phyloP scores from a whole-genome alignment of 92 coral and sea anemone genomes.

The Desmophyllum pertusum region DNA sequence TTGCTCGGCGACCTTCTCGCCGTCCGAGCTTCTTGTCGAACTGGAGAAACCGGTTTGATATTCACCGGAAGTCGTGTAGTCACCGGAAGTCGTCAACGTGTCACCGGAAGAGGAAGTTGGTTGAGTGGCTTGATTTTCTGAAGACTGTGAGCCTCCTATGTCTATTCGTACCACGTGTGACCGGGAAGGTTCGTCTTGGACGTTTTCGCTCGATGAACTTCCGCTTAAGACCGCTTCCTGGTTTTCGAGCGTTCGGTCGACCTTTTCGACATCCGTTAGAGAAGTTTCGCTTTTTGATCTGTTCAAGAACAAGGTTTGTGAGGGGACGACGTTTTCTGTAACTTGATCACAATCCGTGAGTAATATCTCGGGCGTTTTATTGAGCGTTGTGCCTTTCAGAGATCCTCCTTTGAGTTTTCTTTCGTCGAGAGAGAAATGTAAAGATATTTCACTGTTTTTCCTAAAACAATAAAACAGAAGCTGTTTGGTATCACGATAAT shows the following conservation, averaged over 20 bases:
- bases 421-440: slow-evolving; percentile 55
- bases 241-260: slow-evolving; percentile 23
- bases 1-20: background rate
- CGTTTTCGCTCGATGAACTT: slow-evolving; percentile 29
- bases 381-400: slow-evolving; percentile 9
- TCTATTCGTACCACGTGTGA: slow-evolving; percentile 44
- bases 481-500: background rate
- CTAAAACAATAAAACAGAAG: slow-evolving; percentile 25
- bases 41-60: background rate
- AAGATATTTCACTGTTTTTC: slow-evolving; percentile 65
- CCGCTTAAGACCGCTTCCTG: slow-evolving; percentile 22
- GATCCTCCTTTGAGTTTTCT: slow-evolving; percentile 43
- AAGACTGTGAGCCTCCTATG: slow-evolving; percentile 32
- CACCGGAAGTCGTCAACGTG: slow-evolving; percentile 1
- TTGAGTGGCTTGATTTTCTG: slow-evolving; percentile 33
- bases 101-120: slow-evolving; percentile 19
- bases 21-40: slow-evolving; percentile 4
- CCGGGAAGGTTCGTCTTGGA: slow-evolving; percentile 22
- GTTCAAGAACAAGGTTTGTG: slow-evolving; percentile 13
- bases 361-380: slow-evolving; percentile 55
- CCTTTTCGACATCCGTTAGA: slow-evolving; percentile 50
- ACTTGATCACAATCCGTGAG: slow-evolving; percentile 59
- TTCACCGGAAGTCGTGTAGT: slow-evolving; percentile 13
- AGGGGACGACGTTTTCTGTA: slow-evolving; percentile 6
- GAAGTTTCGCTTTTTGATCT: slow-evolving; percentile 57